Conservation (phyloP, 2,797 vertebrate genomes). For the Pipistrellus pipistrellus region DNA sequence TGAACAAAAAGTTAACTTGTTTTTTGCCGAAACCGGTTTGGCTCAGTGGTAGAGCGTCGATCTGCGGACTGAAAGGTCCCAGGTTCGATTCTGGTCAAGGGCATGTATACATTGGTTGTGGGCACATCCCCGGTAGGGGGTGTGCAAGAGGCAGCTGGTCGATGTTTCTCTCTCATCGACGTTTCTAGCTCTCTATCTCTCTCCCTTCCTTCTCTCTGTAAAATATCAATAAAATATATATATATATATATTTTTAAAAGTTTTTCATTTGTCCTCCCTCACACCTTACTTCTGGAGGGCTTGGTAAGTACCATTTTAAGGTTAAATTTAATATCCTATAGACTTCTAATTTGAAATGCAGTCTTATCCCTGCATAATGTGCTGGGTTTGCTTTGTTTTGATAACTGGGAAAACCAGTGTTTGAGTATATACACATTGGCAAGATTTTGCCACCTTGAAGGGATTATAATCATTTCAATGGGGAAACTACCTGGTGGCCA, state of each 20-base stretch:
- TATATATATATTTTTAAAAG: too few relatives aligned
- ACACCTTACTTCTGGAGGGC: constrained; percentile 83
- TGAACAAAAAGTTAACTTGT: constrained; percentile 61
- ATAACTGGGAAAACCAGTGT: background rate
- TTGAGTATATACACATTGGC: background rate
- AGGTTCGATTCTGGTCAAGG: too few relatives aligned
- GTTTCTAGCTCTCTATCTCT: too few relatives aligned
- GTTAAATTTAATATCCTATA: constrained; percentile 31
- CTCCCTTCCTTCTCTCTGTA: too few relatives aligned
- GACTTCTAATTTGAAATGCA: constrained; percentile 23
- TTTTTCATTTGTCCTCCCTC: constrained; percentile 80
- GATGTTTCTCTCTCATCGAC: too few relatives aligned
- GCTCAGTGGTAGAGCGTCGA: too few relatives aligned
- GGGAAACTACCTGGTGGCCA: background rate
- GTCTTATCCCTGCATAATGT: background rate
- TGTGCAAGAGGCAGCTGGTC: too few relatives aligned
- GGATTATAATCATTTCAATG: constrained; percentile 27
- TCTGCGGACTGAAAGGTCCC: too few relatives aligned
- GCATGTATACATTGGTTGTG: too few relatives aligned
- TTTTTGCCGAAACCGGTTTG: too few relatives aligned
- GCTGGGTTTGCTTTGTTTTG: background rate
- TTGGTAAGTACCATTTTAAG: constrained; percentile 75
- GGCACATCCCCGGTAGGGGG: too few relatives aligned
- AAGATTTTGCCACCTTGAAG: constrained; percentile 18
- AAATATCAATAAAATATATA: too few relatives aligned